These are phyloP conservation scores for Epiblema foenella DNA, from an alignment of 2,888 invertebrate species.

Conservation along the genomic window DNA sequence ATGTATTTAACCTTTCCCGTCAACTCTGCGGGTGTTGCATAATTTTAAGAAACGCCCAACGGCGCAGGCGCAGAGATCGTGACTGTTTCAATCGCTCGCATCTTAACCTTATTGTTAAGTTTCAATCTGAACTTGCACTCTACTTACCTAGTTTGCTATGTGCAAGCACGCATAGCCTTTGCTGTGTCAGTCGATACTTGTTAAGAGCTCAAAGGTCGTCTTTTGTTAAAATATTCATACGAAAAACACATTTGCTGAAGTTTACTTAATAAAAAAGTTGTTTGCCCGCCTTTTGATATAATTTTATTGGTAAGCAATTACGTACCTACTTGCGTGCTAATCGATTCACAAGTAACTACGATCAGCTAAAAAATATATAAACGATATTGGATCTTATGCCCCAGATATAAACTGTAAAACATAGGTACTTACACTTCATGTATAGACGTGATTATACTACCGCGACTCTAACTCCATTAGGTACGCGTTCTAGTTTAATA, in stretches of 20 bases:
- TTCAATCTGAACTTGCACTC: constrained; percentile 30
- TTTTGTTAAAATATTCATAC: constrained; percentile 18
- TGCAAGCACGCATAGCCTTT: constrained; percentile 15
- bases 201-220: constrained; percentile 1
- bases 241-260: neutral
- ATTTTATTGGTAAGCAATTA: constrained; percentile 5
- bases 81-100: constrained; percentile 38
- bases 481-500: neutral
- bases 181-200: constrained; percentile 2
- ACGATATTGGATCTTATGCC: neutral
- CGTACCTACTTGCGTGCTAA: constrained; percentile 1
- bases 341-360: neutral
- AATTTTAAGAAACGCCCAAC: constrained; percentile 32
- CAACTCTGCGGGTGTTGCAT: constrained; percentile 32
- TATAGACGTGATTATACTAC: neutral
- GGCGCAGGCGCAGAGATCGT: constrained; percentile 33
- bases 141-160: constrained; percentile 24
- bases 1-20: constrained; percentile 36
- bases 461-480: neutral
- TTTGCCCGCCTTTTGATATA: neutral
- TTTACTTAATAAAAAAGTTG: constrained; percentile 1
- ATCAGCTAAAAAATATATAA: neutral
- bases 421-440: neutral
- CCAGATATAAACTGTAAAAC: neutral
- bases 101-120: constrained; percentile 37